These are phyloP conservation scores for Zosterops japonicus DNA, from an alignment of 2,113 vertebrate species.

Conservation along the genomic window DNA sequence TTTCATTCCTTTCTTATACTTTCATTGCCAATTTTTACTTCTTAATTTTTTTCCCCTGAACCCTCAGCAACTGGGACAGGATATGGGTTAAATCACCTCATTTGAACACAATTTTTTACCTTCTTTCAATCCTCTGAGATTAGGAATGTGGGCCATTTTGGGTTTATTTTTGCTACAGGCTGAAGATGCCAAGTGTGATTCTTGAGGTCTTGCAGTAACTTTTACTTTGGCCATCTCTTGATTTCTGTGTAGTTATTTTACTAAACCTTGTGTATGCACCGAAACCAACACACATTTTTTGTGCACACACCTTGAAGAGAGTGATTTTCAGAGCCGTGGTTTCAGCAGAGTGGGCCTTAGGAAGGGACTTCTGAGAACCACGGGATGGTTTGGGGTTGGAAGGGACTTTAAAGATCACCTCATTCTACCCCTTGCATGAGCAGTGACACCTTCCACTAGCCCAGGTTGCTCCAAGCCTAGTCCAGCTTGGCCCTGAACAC, in stretches of 20 bases:
- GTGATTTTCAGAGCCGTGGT: background rate
- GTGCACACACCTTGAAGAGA: background rate
- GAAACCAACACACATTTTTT: background rate
- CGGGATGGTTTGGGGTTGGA: background rate
- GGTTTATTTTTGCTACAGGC: background rate
- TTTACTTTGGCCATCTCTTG: background rate
- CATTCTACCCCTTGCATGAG: background rate
- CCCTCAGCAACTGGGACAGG: background rate
- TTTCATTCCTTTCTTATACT: background rate
- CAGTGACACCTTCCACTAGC: background rate
- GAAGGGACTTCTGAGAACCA: background rate
- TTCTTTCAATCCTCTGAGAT: background rate
- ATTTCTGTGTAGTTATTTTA: background rate
- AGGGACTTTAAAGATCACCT: background rate
- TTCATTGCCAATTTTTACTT: background rate
- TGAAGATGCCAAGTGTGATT: background rate
- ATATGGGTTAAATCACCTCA: background rate
- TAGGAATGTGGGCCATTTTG: background rate
- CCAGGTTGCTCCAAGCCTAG: rapidly evolving
- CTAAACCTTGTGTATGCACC: background rate
- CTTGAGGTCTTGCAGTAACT: background rate
- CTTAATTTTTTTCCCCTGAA: background rate
- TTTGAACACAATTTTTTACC: background rate
- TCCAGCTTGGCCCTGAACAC: background rate
- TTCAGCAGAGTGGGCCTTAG: background rate